Conservation (phyloP, 1,140 invertebrate genomes). For the Anoplolepis gracilipes region DNA sequence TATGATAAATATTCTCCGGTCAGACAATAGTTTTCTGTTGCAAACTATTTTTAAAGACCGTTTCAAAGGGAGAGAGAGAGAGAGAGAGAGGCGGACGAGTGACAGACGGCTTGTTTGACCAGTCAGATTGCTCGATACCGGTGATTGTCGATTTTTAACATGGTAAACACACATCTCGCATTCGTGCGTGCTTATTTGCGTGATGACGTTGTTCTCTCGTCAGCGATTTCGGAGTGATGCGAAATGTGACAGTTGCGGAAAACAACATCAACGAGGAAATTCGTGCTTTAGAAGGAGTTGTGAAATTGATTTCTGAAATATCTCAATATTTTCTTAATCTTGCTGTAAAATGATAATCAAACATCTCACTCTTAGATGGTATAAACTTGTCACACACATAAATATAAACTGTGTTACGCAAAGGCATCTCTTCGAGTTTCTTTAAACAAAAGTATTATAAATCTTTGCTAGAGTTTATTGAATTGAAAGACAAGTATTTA, state of each 20-base stretch:
- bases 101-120: background rate
- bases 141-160: conserved; percentile 11
- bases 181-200: conserved; percentile 18
- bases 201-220: background rate
- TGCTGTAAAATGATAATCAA: background rate
- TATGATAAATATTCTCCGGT: conserved; percentile 67
- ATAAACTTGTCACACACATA: background rate
- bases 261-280: background rate
- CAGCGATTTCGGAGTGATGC: conserved; percentile 15
- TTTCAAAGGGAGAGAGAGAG: background rate
- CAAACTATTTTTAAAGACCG: conserved; percentile 54
- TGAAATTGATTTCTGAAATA: background rate
- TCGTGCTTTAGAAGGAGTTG: background rate
- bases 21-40: conserved; percentile 69
- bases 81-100: background rate
- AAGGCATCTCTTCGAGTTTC: background rate
- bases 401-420: background rate
- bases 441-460: background rate
- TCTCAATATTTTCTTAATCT: background rate
- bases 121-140: background rate
- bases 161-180: background rate
- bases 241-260: conserved; percentile 32
- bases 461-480: background rate
- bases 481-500: background rate
- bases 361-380: background rate